A percentile compares a stretch with the other conserved stretches of the same genome.
These are phyloP conservation scores for Lophochroa leadbeateri DNA, from an alignment of 2,113 vertebrate species.

Conservation along the genomic window DNA sequence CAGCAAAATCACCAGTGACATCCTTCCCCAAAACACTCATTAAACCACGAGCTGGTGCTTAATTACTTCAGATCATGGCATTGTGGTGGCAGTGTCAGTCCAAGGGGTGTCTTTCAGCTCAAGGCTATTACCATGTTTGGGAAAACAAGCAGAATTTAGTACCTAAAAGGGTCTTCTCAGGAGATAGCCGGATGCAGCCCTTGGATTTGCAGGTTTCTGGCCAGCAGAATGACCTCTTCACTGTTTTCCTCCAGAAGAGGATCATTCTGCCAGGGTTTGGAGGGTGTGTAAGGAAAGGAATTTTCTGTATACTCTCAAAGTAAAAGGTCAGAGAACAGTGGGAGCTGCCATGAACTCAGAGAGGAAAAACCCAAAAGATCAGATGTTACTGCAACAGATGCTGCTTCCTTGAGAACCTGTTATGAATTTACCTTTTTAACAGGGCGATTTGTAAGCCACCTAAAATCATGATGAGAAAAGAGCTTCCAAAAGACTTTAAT, in stretches of 20 bases:
- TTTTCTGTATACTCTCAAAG: background rate
- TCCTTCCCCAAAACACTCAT: background rate
- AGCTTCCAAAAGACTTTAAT: background rate
- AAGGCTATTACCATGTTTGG: accelerated
- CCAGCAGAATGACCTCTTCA: background rate
- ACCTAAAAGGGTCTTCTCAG: background rate
- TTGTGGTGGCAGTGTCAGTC: background rate
- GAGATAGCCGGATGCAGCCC: background rate
- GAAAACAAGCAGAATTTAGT: background rate
- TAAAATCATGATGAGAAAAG: background rate
- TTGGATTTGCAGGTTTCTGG: background rate
- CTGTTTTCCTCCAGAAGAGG: background rate
- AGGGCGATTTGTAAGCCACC: background rate
- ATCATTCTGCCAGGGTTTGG: background rate
- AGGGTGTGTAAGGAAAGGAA: conserved; percentile 43
- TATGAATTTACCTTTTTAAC: background rate
- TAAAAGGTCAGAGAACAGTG: background rate
- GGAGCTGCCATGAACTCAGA: background rate
- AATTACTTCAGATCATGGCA: background rate
- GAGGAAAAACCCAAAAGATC: background rate
- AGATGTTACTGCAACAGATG: background rate
- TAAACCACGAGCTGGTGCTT: background rate
- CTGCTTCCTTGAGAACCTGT: background rate
- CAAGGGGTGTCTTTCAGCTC: background rate
- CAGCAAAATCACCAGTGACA: background rate